These are phyloP conservation scores for Erpornis zantholeuca DNA, from an alignment of 2,113 vertebrate species.

Conservation along the genomic window DNA sequence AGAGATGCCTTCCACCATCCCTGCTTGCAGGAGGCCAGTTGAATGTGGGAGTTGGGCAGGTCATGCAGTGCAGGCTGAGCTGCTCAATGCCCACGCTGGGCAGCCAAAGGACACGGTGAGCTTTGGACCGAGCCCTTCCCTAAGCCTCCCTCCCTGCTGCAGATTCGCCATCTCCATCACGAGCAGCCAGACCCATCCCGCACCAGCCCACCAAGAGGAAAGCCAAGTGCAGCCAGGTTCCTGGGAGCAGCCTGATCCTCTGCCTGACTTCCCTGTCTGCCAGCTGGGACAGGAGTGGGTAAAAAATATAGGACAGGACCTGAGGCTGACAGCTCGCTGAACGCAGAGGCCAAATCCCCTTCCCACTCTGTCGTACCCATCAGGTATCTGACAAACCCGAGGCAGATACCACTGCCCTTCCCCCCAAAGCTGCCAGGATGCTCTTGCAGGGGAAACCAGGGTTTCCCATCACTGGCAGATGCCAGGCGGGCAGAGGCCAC, in stretches of 20 bases:
- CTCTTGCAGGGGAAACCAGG: neutral
- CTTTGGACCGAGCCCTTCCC: neutral
- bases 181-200: neutral
- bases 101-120: neutral
- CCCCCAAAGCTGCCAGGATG: rapidly evolving
- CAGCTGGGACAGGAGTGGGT: neutral
- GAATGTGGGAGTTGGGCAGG: neutral
- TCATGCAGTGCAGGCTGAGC: rapidly evolving
- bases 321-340: neutral
- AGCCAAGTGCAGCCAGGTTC: rapidly evolving
- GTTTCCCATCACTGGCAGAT: neutral
- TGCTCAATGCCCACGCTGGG: neutral
- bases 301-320: neutral
- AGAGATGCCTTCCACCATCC: neutral
- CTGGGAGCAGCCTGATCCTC: neutral
- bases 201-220: rapidly evolving
- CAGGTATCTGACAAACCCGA: rapidly evolving
- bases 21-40: neutral
- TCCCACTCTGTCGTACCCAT: rapidly evolving
- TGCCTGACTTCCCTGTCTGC: neutral
- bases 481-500: neutral
- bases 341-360: neutral
- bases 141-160: neutral
- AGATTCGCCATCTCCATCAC: rapidly evolving
- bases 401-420: neutral